phyloP scores from a whole-genome alignment of 2,888 invertebrate species.

The Lasius fuliginosus region DNA sequence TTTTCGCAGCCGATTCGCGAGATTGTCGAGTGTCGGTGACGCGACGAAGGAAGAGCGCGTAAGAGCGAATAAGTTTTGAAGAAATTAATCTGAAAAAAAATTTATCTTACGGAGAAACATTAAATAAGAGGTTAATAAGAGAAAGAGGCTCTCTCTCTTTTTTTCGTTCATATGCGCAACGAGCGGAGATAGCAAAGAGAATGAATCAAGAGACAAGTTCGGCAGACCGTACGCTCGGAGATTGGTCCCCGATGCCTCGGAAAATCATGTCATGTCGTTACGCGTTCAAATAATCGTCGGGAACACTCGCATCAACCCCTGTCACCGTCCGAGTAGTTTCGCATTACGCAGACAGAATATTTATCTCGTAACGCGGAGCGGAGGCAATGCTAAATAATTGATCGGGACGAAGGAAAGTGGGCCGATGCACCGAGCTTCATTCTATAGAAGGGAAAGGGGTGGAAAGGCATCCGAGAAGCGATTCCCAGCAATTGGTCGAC shows the following conservation, averaged over 20 bases:
- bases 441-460: constrained; percentile 45
- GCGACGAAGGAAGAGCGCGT: neutral
- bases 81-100: neutral
- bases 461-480: constrained; percentile 24
- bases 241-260: constrained; percentile 65
- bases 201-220: constrained; percentile 57
- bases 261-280: constrained; percentile 9
- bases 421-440: constrained; percentile 54
- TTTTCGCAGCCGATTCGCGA: constrained; percentile 62
- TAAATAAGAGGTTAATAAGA: neutral
- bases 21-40: constrained; percentile 47
- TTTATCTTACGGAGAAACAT: neutral
- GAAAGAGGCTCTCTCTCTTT: neutral
- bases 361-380: constrained; percentile 66
- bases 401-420: constrained; percentile 63
- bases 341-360: constrained; percentile 73
- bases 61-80: neutral
- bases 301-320: constrained; percentile 19
- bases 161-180: neutral
- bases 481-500: neutral
- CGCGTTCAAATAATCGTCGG: constrained; percentile 49
- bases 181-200: neutral
- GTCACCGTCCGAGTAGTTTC: constrained; percentile 57
- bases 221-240: constrained; percentile 33
- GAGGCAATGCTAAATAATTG: constrained; percentile 70